Base-by-base conservation (phyloP, 2,888 invertebrate genomes). In the Scaptodrosophila latifasciaeformis region DNA sequence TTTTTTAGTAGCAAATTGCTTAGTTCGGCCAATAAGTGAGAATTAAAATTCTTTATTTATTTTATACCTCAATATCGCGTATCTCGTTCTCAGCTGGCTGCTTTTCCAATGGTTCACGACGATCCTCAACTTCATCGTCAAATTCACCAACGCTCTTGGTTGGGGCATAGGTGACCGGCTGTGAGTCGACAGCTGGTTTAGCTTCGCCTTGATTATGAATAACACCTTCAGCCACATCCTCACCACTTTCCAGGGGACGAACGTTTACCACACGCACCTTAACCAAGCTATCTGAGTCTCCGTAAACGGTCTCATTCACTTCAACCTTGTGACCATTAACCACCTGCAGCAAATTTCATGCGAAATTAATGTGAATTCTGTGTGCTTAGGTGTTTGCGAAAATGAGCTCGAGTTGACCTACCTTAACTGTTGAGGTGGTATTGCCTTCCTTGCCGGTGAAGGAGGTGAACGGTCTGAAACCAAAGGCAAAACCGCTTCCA, bases 311-410 rank as follows among this genome's bases (percentile, higher is more conserved):
- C 70, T 89, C 88, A 70, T 89, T 89, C 52, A 89, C 85, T 62
- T 88, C 89, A 55, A 89, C 87, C 47, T 87, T 85, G 70, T 89
- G 89, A 24, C 89, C 89, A 70, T 88, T 84, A 69, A 89, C 87
- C 50, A 89, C 68, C 89, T 89, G 65, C 37, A 6, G 1, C 15
- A 40, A 17, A 2, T 39, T 24, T 21, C 29, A n/a, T 12, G 5
- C 9, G 7, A 2, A 24, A 44, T 37, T 45, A 9, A 19, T 37
- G 5, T 15, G n/a, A 34, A 34, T 27, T 43, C 7, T 18, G 1
- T 3, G 10, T 12, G 15, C 27, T n/a, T 37, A 34, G 13, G 1
- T 6, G 3, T 15, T 19, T 40, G 3, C 19, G 6, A 34, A 12
- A 34, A 9, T n/a, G 2, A 9, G 19, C 18, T 9, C 13, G 1